phyloP scores from a whole-genome alignment of 2,797 vertebrate species.

The Cercopithecus hamlyni region DNA sequence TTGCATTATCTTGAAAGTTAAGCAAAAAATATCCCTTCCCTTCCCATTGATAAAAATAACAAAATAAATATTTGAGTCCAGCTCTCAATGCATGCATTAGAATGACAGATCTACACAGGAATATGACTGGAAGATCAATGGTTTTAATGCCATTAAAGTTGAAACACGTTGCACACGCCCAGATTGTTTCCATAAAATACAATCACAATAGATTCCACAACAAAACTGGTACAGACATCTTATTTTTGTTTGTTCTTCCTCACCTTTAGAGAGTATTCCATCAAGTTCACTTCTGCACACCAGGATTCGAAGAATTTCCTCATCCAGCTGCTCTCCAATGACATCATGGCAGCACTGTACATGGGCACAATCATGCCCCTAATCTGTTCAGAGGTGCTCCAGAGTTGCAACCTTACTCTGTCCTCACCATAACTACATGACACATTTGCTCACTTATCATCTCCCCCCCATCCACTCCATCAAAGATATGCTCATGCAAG shows the following conservation, averaged over 20 bases:
- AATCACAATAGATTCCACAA: neutral
- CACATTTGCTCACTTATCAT: neutral
- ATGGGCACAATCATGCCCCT: neutral
- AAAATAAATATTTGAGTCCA: neutral
- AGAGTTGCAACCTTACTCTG: neutral
- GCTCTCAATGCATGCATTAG: neutral
- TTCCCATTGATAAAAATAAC: neutral
- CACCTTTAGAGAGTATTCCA: neutral
- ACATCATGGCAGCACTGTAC: neutral
- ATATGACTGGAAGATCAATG: neutral
- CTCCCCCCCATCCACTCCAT: fast-evolving
- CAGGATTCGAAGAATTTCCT: neutral
- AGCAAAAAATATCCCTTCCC: neutral
- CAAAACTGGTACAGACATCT: neutral
- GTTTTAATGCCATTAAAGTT: neutral
- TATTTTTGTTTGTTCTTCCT: neutral
- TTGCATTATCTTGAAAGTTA: neutral
- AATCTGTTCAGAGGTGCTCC: neutral
- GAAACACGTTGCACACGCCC: neutral
- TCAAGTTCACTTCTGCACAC: neutral
- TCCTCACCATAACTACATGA: neutral
- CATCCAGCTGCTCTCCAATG: neutral
- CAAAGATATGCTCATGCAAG: neutral
- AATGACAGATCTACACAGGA: neutral
- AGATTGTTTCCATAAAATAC: neutral